phyloP scores from a whole-genome alignment of 2,888 invertebrate species.

The Acanthosepion esculentum region DNA sequence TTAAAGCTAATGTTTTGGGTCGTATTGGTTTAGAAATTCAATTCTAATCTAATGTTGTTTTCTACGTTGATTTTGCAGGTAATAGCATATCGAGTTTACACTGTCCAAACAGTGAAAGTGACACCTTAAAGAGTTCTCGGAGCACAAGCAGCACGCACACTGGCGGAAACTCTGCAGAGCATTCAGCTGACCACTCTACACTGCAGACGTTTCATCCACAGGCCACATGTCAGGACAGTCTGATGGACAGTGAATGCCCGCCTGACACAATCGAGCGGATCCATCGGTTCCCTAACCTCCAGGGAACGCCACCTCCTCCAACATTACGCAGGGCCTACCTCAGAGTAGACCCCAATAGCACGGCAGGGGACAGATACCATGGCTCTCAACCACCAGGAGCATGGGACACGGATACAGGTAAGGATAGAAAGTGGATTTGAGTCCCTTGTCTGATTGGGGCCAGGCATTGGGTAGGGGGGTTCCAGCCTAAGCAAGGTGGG shows the following conservation, averaged over 20 bases:
- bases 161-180: constrained; percentile 50
- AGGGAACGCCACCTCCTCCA: constrained; percentile 35
- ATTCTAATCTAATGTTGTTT: not conserved
- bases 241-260: constrained; percentile 50
- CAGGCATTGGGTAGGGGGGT: too few relatives aligned
- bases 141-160: constrained; percentile 68
- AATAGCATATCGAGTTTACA: constrained; percentile 67
- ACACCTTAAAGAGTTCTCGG: constrained; percentile 68
- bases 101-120: constrained; percentile 67
- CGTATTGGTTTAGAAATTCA: too few relatives aligned
- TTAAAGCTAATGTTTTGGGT: too few relatives aligned
- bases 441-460: too few relatives aligned
- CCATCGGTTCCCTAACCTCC: constrained; percentile 24
- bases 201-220: constrained; percentile 69
- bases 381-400: constrained; percentile 45
- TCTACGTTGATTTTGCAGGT: constrained; percentile 55
- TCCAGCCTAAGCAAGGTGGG: too few relatives aligned
- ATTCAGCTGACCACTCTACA: constrained; percentile 55
- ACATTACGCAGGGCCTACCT: constrained; percentile 41
- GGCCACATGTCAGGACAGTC: constrained; percentile 58
- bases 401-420: constrained; percentile 41
- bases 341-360: not conserved
- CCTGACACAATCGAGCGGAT: constrained; percentile 37
- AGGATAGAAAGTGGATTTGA: not conserved
- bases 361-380: constrained; percentile 45